Percentiles rank a stretch among this genome's conserved stretches.
Conservation (phyloP, 2,797 vertebrate species). For the Argentina silus region DNA sequence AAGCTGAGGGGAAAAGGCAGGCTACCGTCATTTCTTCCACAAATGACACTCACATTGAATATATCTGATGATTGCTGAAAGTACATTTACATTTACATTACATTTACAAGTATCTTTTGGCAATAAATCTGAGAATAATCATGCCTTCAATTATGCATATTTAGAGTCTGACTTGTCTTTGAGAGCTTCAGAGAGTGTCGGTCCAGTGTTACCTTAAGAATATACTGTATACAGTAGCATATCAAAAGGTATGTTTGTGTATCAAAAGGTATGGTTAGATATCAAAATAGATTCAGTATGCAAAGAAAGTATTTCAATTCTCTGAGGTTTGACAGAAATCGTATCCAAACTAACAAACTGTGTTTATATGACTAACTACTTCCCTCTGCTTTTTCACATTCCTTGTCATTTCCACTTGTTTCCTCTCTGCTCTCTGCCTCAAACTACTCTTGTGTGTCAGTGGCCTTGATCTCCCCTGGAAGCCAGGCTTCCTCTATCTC, state of each 20-base stretch:
- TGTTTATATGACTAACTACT: not conserved
- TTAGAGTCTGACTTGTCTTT: not conserved
- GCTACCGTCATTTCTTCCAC: slow-evolving; percentile 35
- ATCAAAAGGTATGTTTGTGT: too few relatives aligned
- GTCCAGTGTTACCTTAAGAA: not conserved
- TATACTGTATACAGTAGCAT: not conserved
- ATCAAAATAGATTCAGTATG: slow-evolving; percentile 18
- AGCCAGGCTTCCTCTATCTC: slow-evolving; percentile 53
- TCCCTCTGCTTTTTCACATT: slow-evolving; percentile 10
- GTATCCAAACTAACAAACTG: not conserved
- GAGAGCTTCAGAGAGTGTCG: too few relatives aligned
- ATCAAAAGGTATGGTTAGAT: too few relatives aligned
- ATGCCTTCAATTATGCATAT: not conserved
- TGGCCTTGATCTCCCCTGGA: slow-evolving; percentile 52
- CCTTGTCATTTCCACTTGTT: slow-evolving; percentile 27
- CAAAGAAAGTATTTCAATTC: not conserved
- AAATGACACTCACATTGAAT: not conserved
- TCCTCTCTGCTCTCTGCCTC: slow-evolving; percentile 47
- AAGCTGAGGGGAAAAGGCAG: slow-evolving; percentile 35
- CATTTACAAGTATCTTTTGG: too few relatives aligned
- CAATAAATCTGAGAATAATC: slow-evolving; percentile 21
- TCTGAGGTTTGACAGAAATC: not conserved
- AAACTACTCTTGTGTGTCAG: slow-evolving; percentile 42
- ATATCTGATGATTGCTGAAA: too few relatives aligned
- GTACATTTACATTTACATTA: too few relatives aligned